Base-by-base conservation (phyloP, 2,797 vertebrate species). In the Phalanger gymnotis region DNA sequence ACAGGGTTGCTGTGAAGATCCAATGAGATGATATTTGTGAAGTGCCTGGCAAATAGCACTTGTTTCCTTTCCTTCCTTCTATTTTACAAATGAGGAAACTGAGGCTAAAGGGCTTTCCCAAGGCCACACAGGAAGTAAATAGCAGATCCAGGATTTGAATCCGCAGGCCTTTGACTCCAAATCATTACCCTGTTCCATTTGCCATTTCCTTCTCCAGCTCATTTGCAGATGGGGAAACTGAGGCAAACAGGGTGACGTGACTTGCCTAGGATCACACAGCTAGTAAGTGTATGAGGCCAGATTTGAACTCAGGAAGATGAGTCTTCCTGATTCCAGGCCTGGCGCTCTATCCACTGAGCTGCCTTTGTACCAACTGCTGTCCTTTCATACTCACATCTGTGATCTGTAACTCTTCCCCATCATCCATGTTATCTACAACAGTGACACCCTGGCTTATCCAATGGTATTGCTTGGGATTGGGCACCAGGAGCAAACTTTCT, bases 401-500 rank as follows among this genome's bases (percentile, higher is more conserved):
- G 97, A 98, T 95, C 95, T 96, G 96, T 92, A 98, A 95, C 95
- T 99, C 98, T 96, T 99, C 98, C 28, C 97, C 96, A 0, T 98
- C 97, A 0, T 98, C 98, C 96, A 94, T 97, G 95, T 96, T 98
- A 40, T 99, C 98, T 91, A 98, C 98, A 51, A 93, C 54, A 4
- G 97, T 98, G 94, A 98, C 98, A 1, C 99, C 98, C 96, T 98
- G 98, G 96, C 97, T 98, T 90, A 98, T 97, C 98, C 98, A 97
- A 31, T 55, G 95, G 95, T 98, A 98, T 92, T 98, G 97, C 81
- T 98, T 98, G 47, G 97, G 98, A 96, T 96, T 98, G 53, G 98
- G 93, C 11, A 94, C 97, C 95, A 99, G 97, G 92, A 99, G 98
- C 97, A 98, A 98, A 31, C 92, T 97, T 96, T 98, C 99, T 99